These are phyloP conservation scores for Otolemur crassicaudatus DNA, from an alignment of 2,797 vertebrate genomes.

Conservation along the genomic window DNA sequence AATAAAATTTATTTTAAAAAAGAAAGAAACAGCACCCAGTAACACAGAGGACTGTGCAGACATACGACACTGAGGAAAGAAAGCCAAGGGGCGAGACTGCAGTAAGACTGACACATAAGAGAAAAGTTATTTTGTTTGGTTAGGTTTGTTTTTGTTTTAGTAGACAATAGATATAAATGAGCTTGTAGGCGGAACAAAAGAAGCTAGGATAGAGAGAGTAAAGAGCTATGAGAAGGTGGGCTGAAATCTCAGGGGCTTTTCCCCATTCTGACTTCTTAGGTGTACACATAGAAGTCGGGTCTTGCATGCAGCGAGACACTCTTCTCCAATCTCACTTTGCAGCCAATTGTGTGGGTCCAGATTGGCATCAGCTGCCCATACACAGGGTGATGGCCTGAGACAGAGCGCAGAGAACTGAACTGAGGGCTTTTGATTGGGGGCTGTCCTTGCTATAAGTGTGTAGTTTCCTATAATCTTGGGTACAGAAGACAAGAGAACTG, in stretches of 20 bases:
- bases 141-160: constrained; percentile 44
- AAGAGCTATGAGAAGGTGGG: not conserved
- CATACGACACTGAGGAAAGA: not conserved
- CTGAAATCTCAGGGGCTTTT: not conserved
- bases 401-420: not conserved
- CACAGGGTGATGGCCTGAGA: not conserved
- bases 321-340: not conserved
- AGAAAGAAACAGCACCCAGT: not conserved
- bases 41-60: not conserved
- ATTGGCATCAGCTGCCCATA: not conserved
- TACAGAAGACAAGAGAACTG: not conserved
- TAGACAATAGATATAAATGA: not conserved
- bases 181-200: not conserved
- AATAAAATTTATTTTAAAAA: not conserved
- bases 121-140: not conserved
- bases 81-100: not conserved
- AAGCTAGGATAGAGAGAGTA: not conserved
- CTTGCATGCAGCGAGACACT: fast-evolving
- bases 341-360: not conserved
- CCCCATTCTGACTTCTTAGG: not conserved
- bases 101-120: not conserved
- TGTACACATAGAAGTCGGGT: fast-evolving
- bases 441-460: not conserved
- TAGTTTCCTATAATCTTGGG: not conserved
- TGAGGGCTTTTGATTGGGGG: not conserved